These are phyloP conservation scores for Spongilla lacustris DNA, from an alignment of 37 sponge, comb jelly and placozoan species.

Conservation along the genomic window DNA sequence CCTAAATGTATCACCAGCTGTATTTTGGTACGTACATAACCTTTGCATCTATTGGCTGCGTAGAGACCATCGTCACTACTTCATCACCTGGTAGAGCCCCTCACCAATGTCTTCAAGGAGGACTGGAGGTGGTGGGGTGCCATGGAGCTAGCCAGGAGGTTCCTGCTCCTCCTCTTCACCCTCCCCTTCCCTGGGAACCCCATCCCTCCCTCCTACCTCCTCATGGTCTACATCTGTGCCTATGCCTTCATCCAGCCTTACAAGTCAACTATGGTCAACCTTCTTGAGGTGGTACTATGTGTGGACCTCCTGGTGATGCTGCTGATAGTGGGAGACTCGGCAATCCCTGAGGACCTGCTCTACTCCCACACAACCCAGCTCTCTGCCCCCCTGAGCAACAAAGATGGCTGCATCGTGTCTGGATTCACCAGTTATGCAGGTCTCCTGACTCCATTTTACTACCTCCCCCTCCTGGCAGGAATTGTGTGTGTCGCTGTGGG, in stretches of 20 bases:
- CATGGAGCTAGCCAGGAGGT: slow-evolving; percentile 63
- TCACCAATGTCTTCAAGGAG: slow-evolving; percentile 34
- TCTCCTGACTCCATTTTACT: slow-evolving; percentile 53
- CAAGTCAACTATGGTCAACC: slow-evolving; percentile 18
- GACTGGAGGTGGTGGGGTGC: slow-evolving; percentile 57
- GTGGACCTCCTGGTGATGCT: slow-evolving; percentile 43
- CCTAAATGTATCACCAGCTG: background rate
- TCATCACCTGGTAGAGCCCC: background rate
- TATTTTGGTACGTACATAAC: background rate
- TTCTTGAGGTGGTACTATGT: slow-evolving; percentile 31
- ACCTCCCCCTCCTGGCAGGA: slow-evolving; percentile 50
- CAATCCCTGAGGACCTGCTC: slow-evolving; percentile 10
- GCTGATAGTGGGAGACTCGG: slow-evolving; percentile 15
- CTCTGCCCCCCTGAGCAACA: background rate
- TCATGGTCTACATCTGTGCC: slow-evolving; percentile 6
- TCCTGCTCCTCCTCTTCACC: slow-evolving; percentile 46
- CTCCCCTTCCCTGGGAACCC: slow-evolving; percentile 48
- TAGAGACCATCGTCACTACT: slow-evolving; percentile 7
- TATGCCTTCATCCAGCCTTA: slow-evolving; percentile 63
- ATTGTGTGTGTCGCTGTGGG: background rate
- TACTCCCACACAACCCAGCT: background rate
- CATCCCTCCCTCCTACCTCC: background rate
- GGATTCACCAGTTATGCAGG: slow-evolving; percentile 23
- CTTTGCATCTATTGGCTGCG: background rate
- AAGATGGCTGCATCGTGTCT: background rate